These are phyloP conservation scores for Vanessa tameamea DNA, from an alignment of 1,140 invertebrate species.

Conservation along the genomic window DNA sequence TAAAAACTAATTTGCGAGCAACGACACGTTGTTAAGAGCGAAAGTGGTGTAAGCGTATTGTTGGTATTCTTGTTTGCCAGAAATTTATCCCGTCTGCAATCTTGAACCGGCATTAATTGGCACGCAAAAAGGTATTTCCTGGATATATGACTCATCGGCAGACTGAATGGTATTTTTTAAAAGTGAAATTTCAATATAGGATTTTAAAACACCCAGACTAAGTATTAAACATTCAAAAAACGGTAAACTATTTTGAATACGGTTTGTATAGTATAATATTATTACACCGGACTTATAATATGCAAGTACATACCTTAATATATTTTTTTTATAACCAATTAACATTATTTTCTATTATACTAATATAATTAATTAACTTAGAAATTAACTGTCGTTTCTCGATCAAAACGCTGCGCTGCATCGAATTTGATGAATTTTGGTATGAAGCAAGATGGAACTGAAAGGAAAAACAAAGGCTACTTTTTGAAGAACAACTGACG, in stretches of 20 bases:
- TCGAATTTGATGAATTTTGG: too few species aligned
- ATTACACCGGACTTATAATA: too few species aligned
- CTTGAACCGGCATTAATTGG: conserved; percentile 39
- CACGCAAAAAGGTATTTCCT: conserved; percentile 57
- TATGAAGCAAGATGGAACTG: too few species aligned
- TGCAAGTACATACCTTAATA: too few species aligned
- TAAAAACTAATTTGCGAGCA: background rate
- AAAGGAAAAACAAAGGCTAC: too few species aligned
- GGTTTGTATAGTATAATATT: background rate
- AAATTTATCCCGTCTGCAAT: conserved; percentile 29
- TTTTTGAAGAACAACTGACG: too few species aligned
- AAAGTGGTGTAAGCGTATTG: conserved; percentile 21
- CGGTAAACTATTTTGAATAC: background rate
- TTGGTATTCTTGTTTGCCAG: conserved; percentile 6
- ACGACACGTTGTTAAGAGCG: conserved; percentile 5
- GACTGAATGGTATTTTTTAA: conserved; percentile 17
- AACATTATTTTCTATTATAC: too few species aligned
- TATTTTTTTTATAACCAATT: too few species aligned
- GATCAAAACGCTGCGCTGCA: too few species aligned
- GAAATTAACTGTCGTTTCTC: too few species aligned
- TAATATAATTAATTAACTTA: too few species aligned
- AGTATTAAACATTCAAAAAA: background rate
- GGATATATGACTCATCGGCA: conserved; percentile 47
- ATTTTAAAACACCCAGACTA: background rate
- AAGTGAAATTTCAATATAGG: conserved; percentile 7